These are phyloP conservation scores for Ictalurus furcatus DNA, from an alignment of 2,113 vertebrate species.

Conservation along the genomic window DNA sequence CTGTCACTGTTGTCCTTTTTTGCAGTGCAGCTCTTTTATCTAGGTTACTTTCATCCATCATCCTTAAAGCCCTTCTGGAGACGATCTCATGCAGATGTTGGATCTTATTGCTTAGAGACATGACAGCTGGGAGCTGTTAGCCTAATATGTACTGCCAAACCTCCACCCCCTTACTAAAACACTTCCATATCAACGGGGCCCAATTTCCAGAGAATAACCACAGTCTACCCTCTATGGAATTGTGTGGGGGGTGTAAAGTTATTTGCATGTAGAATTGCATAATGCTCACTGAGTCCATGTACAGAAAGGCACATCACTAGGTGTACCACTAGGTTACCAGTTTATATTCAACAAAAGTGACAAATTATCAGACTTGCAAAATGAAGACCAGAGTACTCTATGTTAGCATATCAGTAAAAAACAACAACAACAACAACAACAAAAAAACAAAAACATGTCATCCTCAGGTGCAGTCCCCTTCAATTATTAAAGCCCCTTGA, in stretches of 20 bases:
- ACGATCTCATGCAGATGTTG: slow-evolving; percentile 52
- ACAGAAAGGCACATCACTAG: background rate
- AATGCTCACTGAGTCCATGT: background rate
- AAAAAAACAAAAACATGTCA: background rate
- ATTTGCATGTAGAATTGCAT: background rate
- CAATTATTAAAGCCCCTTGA: background rate
- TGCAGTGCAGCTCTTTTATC: background rate
- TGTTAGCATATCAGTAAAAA: background rate
- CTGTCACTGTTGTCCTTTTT: background rate
- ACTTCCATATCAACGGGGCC: slow-evolving; percentile 3
- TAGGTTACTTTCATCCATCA: slow-evolving; percentile 29
- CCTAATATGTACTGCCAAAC: slow-evolving; percentile 33
- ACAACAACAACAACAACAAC: background rate
- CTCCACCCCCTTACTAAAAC: slow-evolving; percentile 21
- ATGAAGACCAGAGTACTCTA: background rate
- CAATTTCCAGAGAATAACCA: slow-evolving; percentile 23
- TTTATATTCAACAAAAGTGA: background rate
- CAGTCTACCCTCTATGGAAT: background rate
- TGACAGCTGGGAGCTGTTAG: slow-evolving; percentile 69
- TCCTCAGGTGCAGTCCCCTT: background rate
- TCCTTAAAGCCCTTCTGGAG: slow-evolving; percentile 17
- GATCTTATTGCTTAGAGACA: slow-evolving; percentile 47
- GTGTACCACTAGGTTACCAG: background rate
- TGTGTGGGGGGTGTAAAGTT: background rate
- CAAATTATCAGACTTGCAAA: background rate